Percentiles rank a stretch among this genome's conserved stretches.
phyloP scores from a whole-genome alignment of 2,797 vertebrate species.

The Scolopax bukidnonensis region DNA sequence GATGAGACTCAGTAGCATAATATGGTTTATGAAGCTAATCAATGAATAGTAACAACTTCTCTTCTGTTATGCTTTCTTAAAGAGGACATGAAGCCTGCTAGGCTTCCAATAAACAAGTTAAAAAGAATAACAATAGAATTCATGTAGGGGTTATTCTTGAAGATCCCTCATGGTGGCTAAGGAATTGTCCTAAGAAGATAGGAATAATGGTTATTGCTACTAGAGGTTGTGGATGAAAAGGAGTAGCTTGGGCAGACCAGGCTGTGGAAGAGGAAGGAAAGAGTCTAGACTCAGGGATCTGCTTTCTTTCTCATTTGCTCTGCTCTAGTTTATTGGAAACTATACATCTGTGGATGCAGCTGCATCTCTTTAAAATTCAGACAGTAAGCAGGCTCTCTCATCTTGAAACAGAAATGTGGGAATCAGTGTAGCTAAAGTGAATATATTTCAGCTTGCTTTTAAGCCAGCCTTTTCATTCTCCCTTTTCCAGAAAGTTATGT shows the following conservation, averaged over 20 bases:
- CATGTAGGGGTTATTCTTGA: neutral
- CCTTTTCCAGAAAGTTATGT: neutral
- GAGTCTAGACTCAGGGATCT: neutral
- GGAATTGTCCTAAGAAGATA: neutral
- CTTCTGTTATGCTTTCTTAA: neutral
- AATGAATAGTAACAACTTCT: neutral
- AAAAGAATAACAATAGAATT: neutral
- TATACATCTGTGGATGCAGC: neutral
- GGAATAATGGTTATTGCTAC: neutral
- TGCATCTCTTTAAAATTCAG: neutral
- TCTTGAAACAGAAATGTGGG: neutral
- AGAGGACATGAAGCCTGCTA: neutral
- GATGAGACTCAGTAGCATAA: neutral
- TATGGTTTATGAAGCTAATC: neutral
- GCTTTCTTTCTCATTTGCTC: neutral
- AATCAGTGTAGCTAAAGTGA: neutral
- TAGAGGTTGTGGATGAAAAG: neutral
- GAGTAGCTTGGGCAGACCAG: neutral
- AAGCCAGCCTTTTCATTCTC: neutral
- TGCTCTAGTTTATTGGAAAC: neutral
- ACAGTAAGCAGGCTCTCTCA: neutral
- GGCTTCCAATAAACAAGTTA: neutral
- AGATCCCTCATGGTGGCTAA: neutral
- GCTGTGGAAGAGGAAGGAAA: neutral
- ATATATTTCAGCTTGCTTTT: neutral